Base-by-base conservation (phyloP, 1,140 invertebrate species). In the Hycleus phaleratus region DNA sequence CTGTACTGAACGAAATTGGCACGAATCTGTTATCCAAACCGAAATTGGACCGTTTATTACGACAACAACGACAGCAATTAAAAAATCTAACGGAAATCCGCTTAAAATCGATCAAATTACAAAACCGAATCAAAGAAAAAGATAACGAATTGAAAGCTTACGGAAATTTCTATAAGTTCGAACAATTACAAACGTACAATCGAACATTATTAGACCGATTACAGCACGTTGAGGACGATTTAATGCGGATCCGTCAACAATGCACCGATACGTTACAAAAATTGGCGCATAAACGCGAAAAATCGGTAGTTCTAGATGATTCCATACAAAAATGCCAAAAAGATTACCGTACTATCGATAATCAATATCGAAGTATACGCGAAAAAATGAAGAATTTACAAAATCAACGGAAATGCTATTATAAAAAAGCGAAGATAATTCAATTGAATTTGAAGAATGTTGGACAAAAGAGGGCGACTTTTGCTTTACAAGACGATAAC, bases 231-330 rank as follows among this genome's bases (percentile, higher is more conserved):
- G 51, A 53, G 11, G 6, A n/a, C 2, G 51, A 53, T 26, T 12
- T 53, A 4, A 45, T 25, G 18, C 44, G 45, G 38, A n/a, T 45
- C 2, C 40, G 51, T 4, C 5, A 32, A 12, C n/a, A 4, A 4
- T 45, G 24, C 25, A 40, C 44, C 4, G 25, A 45, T 12, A 53
- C 51, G 5, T 38, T 45, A 4, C 51, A 53, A 11, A 45, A 46
- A 46, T 42, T 53, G 24, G 51, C 51, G n/a, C 51, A 53, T 10
- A 45, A 53, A 24, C 51, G 51, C n/a, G 51, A 53, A 8, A 53
- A 53, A 38, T 4, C 7, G 4, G 42, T 24, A 11, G 4, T 45
- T 7, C 6, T 46, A 6, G 25, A 45, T 38, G 26, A 46, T 11
- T 26, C 44, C 32, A 45, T 53, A 18, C 18, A 26, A 26, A 53